Conservation (phyloP, 2,888 invertebrate genomes). For the Clanis bilineata region DNA sequence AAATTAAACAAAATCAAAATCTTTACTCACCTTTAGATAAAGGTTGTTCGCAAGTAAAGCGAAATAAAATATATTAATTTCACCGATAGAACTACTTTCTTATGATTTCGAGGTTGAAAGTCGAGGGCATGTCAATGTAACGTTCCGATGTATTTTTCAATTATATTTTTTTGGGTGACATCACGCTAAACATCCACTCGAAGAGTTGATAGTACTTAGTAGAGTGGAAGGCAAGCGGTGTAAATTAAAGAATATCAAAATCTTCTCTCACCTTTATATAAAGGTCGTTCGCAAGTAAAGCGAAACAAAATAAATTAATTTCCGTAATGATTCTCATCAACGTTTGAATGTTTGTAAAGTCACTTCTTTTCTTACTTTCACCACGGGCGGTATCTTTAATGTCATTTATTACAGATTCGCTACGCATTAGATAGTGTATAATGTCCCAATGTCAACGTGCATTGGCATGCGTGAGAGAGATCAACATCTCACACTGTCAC, state of each 20-base stretch:
- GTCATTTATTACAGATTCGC: not conserved
- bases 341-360: not conserved
- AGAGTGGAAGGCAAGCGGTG: too few relatives aligned
- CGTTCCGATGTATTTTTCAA: too few relatives aligned
- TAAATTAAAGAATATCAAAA: too few relatives aligned
- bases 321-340: not conserved
- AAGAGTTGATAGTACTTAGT: too few relatives aligned
- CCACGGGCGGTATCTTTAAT: not conserved
- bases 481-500: conserved; percentile 34
- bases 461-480: conserved; percentile 30
- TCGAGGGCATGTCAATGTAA: too few relatives aligned
- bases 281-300: not conserved
- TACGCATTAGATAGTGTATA: not conserved
- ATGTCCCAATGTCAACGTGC: conserved; percentile 41
- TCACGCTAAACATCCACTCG: too few relatives aligned
- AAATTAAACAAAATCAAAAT: too few relatives aligned
- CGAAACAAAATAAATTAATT: not conserved
- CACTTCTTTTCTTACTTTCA: not conserved
- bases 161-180: too few relatives aligned
- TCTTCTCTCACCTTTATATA: too few relatives aligned
- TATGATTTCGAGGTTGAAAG: too few relatives aligned
- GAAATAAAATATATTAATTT: not conserved
- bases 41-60: not conserved
- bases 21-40: too few relatives aligned
- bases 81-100: too few relatives aligned